Conservation (phyloP, 2,888 invertebrate species). For the Xanthorhoe designata region DNA sequence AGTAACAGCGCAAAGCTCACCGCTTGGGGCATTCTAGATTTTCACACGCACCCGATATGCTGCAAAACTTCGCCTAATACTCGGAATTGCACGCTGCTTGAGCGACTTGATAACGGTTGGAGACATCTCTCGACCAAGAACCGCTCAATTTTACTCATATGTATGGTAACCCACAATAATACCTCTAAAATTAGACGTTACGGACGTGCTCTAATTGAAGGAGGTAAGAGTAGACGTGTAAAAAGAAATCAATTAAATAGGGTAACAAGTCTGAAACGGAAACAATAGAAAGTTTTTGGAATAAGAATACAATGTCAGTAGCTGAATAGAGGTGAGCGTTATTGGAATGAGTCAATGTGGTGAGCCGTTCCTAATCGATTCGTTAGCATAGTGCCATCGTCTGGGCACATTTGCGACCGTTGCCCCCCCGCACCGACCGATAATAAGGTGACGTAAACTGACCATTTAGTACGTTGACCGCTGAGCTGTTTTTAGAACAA, state of each 20-base stretch:
- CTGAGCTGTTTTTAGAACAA: conserved; percentile 53
- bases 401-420: conserved; percentile 62
- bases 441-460: conserved; percentile 69
- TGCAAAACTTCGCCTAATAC: conserved; percentile 43
- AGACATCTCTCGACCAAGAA: conserved; percentile 30
- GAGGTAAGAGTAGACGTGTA: conserved; percentile 23
- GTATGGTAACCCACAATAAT: conserved; percentile 29
- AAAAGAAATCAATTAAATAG: conserved; percentile 37
- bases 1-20: conserved; percentile 58
- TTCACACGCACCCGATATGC: conserved; percentile 71
- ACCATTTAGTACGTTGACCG: conserved; percentile 72
- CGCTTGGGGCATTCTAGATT: conserved; percentile 66
- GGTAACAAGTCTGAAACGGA: conserved; percentile 30
- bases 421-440: conserved; percentile 49
- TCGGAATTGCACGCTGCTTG: conserved; percentile 52
- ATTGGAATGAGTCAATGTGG: conserved; percentile 55
- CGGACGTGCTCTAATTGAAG: conserved; percentile 34
- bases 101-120: conserved; percentile 44
- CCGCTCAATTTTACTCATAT: conserved; percentile 36
- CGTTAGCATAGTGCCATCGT: conserved; percentile 63
- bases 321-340: conserved; percentile 56
- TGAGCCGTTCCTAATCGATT: conserved; percentile 72
- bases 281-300: conserved; percentile 46
- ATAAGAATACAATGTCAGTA: conserved; percentile 41
- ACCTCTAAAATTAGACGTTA: conserved; percentile 30